Evolutionary conservation across 2,113 vertebrate species (phyloP), one percentile per base, ranked within the genome.

Genomic region (Aphelocoma coerulescens): DNA sequence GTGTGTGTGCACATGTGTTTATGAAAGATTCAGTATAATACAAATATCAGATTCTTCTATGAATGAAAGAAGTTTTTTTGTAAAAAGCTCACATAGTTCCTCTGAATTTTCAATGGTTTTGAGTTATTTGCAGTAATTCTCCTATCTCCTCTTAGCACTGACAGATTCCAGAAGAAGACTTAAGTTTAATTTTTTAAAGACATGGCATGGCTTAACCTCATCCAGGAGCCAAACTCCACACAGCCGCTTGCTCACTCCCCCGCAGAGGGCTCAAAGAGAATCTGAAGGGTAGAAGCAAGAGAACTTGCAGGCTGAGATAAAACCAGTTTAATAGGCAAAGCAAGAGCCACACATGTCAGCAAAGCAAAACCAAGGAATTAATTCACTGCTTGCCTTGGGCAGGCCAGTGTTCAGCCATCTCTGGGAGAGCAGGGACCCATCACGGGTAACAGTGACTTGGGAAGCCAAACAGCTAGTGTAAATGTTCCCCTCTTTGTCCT

Each of bases 401-500:
- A 67, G 9, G 52, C 32, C 15, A 17, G 26, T 32, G 52, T 28
- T 69, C 22, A 39, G 12, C 18, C 22, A 46, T 16, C 14, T 61
- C 33, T 4, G 15, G 23, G 48, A 78, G 3, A 78, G 39, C 28
- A 61, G 18, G 5, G 12, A 3, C 19, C 8, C 22, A 20, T 24
- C 27, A 37, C 0, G 1, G 5, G 27, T 16, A 37, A 39, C 9
- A 21, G 39, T 11, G 28, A 19, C 33, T 16, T 44, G 11, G 10
- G 32, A 77, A 52, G 39, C 3, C 33, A 52, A 68, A 44, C 4
- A 16, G 9, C 17, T 52, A 18, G 13, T 22, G 21, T 26, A 32
- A 76, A 44, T 8, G 6, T 17, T 3, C 1, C 5, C 5, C 1
- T 3, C 4, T 32, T 76, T n/a, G n/a, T 44, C 11, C 24, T 44